These are phyloP conservation scores for Nyleta sp. DNA, from an alignment of 2,888 invertebrate species.

Conservation along the genomic window DNA sequence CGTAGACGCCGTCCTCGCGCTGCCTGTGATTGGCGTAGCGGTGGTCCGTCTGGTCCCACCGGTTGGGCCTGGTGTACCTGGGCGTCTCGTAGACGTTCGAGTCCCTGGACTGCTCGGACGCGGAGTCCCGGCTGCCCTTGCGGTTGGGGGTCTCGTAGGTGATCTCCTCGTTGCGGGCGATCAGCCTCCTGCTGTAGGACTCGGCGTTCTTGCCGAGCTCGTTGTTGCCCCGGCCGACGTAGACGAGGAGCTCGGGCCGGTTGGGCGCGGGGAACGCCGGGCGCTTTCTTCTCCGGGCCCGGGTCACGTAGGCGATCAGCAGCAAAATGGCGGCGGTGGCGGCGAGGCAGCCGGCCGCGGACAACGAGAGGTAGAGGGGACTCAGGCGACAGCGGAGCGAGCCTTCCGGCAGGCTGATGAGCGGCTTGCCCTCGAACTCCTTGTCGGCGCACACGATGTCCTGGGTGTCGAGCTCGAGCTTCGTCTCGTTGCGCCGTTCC, in stretches of 20 bases:
- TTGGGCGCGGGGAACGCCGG: constrained; percentile 76
- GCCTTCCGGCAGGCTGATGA: constrained; percentile 77
- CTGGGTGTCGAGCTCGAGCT: constrained; percentile 78
- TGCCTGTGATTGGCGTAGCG: constrained; percentile 51
- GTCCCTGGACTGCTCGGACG: constrained; percentile 63
- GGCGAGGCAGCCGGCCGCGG: constrained; percentile 79
- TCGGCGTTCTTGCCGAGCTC: constrained; percentile 77
- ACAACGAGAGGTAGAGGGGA: constrained; percentile 78
- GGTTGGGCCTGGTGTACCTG: constrained; percentile 70
- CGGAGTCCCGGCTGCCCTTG: constrained; percentile 52
- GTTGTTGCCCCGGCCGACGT: constrained; percentile 77
- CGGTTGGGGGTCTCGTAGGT: constrained; percentile 75
- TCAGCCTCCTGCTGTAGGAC: constrained; percentile 77
- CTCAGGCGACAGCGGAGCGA: constrained; percentile 77
- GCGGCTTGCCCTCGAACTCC: constrained; percentile 78
- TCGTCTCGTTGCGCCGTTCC: constrained; percentile 77
- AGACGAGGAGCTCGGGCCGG: constrained; percentile 79
- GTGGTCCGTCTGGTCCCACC: constrained; percentile 58
- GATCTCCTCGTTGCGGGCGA: constrained; percentile 77
- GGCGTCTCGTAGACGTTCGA: constrained; percentile 78
- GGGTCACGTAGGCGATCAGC: constrained; percentile 78
- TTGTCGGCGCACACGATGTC: constrained; percentile 79
- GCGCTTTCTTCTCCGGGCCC: constrained; percentile 76
- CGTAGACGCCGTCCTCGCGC: constrained; percentile 77
- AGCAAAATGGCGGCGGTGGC: constrained; percentile 78